A percentile compares a stretch with the other conserved stretches of the same genome.
Evolutionary conservation across 2,888 invertebrate species (phyloP).

Genomic region (Lepidocyrtoides sp.): DNA sequence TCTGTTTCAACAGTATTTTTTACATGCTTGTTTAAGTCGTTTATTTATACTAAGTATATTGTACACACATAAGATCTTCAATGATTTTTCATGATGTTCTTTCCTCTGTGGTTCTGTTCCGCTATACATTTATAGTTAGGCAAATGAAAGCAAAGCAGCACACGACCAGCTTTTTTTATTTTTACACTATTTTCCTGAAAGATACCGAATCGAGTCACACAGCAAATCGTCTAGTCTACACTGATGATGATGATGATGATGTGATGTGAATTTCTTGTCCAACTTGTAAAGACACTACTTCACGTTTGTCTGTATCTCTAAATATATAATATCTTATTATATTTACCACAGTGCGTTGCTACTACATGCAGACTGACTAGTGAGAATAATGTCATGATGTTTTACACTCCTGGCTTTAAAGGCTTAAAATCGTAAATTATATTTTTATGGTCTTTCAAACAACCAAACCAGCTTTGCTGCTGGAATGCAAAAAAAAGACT

Average conservation of each 20-base stretch:
- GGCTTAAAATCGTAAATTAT: conserved; percentile 15
- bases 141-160: conserved; percentile 30
- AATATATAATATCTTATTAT: background rate
- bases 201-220: background rate
- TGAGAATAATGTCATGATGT: conserved; percentile 1
- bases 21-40: conserved; percentile 4
- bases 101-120: conserved; percentile 44
- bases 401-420: conserved; percentile 6
- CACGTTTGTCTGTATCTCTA: conserved; percentile 26
- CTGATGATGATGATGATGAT: conserved; percentile 28
- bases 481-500: conserved; percentile 17
- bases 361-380: background rate
- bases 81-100: conserved; percentile 37
- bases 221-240: conserved; percentile 17
- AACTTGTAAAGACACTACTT: conserved; percentile 44
- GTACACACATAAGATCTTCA: conserved; percentile 12
- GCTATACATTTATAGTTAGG: conserved; percentile 35
- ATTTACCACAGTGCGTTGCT: conserved; percentile 1
- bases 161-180: conserved; percentile 46
- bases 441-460: background rate
- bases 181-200: conserved; percentile 10
- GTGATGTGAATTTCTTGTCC: conserved; percentile 55
- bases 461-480: conserved; percentile 40
- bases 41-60: conserved; percentile 37
- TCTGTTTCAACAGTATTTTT: background rate